Evolutionary conservation across 2,113 vertebrate species (phyloP).

Genomic region (Emydocephalus ijimae): DNA sequence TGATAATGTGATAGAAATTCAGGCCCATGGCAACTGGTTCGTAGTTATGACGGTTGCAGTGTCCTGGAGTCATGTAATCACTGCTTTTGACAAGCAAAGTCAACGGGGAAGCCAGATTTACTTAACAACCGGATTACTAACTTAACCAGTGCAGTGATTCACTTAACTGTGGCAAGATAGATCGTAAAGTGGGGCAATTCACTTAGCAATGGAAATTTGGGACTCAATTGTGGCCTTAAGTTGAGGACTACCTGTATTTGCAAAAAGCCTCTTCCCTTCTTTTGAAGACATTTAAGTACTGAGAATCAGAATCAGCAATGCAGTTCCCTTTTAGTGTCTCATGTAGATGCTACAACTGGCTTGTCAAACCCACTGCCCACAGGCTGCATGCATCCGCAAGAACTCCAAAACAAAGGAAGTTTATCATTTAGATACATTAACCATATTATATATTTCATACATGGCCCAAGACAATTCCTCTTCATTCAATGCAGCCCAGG

Average conservation of each 20-base stretch:
- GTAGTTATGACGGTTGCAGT: background rate
- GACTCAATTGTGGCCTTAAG: background rate
- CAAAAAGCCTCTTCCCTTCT: background rate
- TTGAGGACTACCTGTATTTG: background rate
- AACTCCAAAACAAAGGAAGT: background rate
- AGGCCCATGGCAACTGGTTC: background rate
- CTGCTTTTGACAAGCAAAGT: background rate
- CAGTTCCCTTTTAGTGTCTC: background rate
- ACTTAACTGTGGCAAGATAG: background rate
- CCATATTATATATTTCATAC: background rate
- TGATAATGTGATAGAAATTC: background rate
- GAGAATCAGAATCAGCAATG: background rate
- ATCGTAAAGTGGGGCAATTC: background rate
- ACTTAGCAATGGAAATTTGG: background rate
- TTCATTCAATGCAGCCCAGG: background rate
- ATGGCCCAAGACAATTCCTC: background rate
- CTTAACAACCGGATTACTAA: background rate
- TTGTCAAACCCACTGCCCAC: too few species aligned
- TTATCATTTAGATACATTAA: background rate
- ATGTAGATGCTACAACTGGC: background rate
- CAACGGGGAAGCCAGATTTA: background rate
- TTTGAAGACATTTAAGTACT: background rate
- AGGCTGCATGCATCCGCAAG: background rate
- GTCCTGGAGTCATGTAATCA: background rate
- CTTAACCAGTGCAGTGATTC: background rate